These are phyloP conservation scores for Heterodera schachtii DNA, from an alignment of 1,140 invertebrate genomes.

Conservation along the genomic window DNA sequence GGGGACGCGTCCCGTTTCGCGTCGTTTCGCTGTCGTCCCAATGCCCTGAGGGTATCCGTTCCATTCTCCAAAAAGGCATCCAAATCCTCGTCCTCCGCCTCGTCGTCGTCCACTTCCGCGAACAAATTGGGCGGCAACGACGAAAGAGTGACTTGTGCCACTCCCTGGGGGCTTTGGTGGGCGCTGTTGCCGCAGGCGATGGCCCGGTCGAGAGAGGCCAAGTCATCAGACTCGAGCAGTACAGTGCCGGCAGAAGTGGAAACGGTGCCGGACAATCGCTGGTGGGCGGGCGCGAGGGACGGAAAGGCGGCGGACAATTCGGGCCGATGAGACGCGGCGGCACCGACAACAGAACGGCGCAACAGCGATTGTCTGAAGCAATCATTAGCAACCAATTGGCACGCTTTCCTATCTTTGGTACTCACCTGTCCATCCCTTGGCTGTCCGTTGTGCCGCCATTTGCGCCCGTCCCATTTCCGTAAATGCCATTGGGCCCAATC, in stretches of 20 bases:
- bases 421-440: slow-evolving; percentile 2
- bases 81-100: slow-evolving; percentile 32
- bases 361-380: not conserved
- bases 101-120: slow-evolving; percentile 23
- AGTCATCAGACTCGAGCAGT: slow-evolving; percentile 21
- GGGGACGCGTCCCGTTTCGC: not conserved
- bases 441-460: not conserved
- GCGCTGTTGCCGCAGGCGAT: not conserved
- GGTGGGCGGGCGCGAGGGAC: not conserved
- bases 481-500: not conserved
- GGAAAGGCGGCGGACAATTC: not conserved
- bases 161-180: not conserved
- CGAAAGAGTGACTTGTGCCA: not conserved
- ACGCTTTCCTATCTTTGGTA: not conserved
- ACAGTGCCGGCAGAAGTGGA: slow-evolving; percentile 29
- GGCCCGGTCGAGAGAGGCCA: slow-evolving; percentile 20
- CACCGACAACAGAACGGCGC: not conserved
- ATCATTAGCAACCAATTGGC: not conserved
- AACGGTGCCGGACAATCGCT: slow-evolving; percentile 23
- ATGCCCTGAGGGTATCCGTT: slow-evolving; percentile 2
- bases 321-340: not conserved
- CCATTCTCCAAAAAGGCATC: slow-evolving; percentile 26
- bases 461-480: not conserved
- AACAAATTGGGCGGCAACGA: slow-evolving; percentile 21
- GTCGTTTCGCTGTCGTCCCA: not conserved